A percentile compares a stretch with the other conserved stretches of the same genome.
These are phyloP conservation scores for Pseudorhombus dupliciocellatus DNA, from an alignment of 2,113 vertebrate species.

Conservation along the genomic window DNA sequence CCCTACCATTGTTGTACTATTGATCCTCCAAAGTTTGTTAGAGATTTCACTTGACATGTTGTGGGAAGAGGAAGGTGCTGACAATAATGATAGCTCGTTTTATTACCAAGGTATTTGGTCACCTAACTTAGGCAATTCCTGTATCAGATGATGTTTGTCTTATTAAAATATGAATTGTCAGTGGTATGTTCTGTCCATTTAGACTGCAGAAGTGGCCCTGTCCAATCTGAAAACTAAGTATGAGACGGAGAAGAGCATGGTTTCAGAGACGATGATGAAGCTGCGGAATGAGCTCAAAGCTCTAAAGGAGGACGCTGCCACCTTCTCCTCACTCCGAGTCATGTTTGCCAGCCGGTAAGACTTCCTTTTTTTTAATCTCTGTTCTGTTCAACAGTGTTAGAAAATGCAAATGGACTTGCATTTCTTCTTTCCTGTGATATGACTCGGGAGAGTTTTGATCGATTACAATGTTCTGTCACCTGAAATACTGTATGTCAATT, in stretches of 20 bases:
- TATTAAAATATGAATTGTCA: background rate
- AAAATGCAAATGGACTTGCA: background rate
- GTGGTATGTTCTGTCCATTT: background rate
- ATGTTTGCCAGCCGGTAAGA: slow-evolving; percentile 88
- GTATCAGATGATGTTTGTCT: background rate
- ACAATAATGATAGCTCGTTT: background rate
- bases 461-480: background rate
- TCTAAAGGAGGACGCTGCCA: slow-evolving; percentile 87
- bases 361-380: background rate
- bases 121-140: background rate
- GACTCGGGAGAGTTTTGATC: background rate
- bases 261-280: slow-evolving; percentile 87
- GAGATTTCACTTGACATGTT: background rate
- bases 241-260: slow-evolving; percentile 85
- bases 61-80: background rate
- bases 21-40: background rate
- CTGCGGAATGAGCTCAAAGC: slow-evolving; percentile 86
- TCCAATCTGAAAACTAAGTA: slow-evolving; percentile 88
- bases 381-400: background rate
- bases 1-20: background rate
- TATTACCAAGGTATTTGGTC: background rate
- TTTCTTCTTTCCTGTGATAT: background rate
- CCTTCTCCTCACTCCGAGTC: slow-evolving; percentile 86
- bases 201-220: slow-evolving; percentile 87
- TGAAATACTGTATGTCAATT: background rate